Base-by-base conservation (phyloP, 37 sponge, comb jelly and placozoan genomes). In the Mnemiopsis leidyi region DNA sequence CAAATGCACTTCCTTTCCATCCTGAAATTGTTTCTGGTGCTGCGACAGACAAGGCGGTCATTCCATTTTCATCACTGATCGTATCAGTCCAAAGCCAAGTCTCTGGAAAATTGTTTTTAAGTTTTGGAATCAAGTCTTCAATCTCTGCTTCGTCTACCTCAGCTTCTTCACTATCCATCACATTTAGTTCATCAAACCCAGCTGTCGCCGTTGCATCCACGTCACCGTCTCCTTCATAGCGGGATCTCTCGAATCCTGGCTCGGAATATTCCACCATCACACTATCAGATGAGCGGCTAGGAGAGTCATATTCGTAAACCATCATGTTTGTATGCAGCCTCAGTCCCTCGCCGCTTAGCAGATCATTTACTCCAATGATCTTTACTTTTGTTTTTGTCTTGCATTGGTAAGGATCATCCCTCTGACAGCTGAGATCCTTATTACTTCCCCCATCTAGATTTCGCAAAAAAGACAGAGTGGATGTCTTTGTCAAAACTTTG, bases 361-460 rank as follows among this genome's bases (percentile, higher is more conserved):
- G 48, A 39, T 39, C 90, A 18, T 39, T 85, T 9, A 85, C 39
- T 39, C 39, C 90, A 25, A 85, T 85, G 38, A 85, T 85, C 29
- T 85, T 85, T 24, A 85, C 90, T 25, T 85, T 61, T 3, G 90
- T 85, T 7, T 29, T 85, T 23, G 90, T 39, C 3, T 38, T 39
- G n/a, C 90, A 85, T 26, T 85, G 90, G 90, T 28, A 85, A 23
- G 90, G 90, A 85, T 85, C 90, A 25, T 85, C 90, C 26, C 90
- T 35, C 90, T 85, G 0, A 37, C 90, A 85, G 26, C 29, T 40
- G 26, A 40, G 48, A 39, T 85, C 90, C 25, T 85, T 85, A 3
- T 1, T 26, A 2, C 5, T 39, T 38, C 90, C 90, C 3, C 23
- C 29, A 23, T 85, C 90, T 13, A 40, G 90, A 25, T 26, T n/a